Evolutionary conservation across 2,888 invertebrate species (phyloP), one percentile per base, ranked within the genome.

Genomic region (Cephus runcator): DNA sequence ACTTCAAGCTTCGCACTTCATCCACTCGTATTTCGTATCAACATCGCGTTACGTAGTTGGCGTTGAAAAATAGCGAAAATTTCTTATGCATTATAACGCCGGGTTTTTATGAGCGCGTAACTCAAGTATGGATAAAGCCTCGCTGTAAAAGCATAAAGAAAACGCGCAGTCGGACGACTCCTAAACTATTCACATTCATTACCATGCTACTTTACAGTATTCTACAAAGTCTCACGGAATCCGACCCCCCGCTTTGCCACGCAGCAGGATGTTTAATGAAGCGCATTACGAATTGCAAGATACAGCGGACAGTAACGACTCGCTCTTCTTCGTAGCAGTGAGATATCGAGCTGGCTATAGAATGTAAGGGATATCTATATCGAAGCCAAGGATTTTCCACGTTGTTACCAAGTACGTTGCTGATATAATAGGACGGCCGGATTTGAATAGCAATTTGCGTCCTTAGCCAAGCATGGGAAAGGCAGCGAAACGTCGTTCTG

Each of bases 401-500:
- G 35, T 30, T n/a, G 35, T 30, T 34, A 34, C 35, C 30, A 36
- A 74, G 23, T n/a, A 33, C 34, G 35, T n/a, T 74, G 36, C 74
- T 36, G 12, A 34, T 74, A 35, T 74, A 36, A 74, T 23, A 33
- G 31, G 35, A 34, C 69, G 23, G 35, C 4, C 1, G 35, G 33
- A 31, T n/a, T 74, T 33, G 74, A 74, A 35, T 33, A 34, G 74
- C n/a, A 36, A 35, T 35, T 36, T 35, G 36, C 74, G 35, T 69
- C 56, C 78, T 74, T 73, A 56, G 73, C 75, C 77, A 71, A 69
- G 77, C 76, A 76, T 78, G 71, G 31, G 9, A 23, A 56, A 33
- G 71, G 12, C 71, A 9, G 69, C 34, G 75, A 35, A 56, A 30
- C 80, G 81, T 79, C 77, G 77, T 75, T 77, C 74, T 81, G 78